Conservation (phyloP, 2,113 vertebrate genomes). For the Crotophaga sulcirostris region DNA sequence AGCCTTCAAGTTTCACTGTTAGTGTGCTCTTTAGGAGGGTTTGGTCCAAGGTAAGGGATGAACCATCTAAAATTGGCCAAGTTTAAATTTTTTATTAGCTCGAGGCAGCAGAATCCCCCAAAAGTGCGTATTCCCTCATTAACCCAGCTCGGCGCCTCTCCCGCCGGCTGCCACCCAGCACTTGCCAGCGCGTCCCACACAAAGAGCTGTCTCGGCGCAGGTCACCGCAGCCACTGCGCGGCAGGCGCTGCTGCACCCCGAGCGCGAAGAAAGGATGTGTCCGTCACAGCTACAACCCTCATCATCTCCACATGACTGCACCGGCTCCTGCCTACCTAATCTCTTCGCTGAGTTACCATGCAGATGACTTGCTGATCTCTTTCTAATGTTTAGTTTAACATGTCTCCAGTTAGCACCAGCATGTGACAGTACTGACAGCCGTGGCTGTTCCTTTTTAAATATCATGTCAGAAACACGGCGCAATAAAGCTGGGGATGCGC, state of each 20-base stretch:
- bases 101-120: constrained; percentile 51
- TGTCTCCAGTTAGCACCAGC: constrained; percentile 78
- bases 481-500: constrained; percentile 77
- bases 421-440: constrained; percentile 85
- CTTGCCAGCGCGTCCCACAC: constrained; percentile 56
- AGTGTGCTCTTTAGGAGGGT: not conserved
- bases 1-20: not conserved
- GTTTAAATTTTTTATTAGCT: constrained; percentile 74
- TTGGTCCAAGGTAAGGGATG: constrained; percentile 33
- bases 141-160: constrained; percentile 68
- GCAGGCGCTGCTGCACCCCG: constrained; percentile 28
- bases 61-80: constrained; percentile 36
- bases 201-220: constrained; percentile 73
- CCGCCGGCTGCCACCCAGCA: constrained; percentile 68
- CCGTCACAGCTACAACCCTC: constrained; percentile 57
- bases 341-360: constrained; percentile 58
- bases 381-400: constrained; percentile 82
- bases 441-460: constrained; percentile 90
- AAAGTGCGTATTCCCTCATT: constrained; percentile 70
- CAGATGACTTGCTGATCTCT: constrained; percentile 75
- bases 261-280: constrained; percentile 49
- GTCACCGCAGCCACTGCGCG: constrained; percentile 4
- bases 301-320: constrained; percentile 60
- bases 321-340: constrained; percentile 61
- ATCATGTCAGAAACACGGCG: constrained; percentile 82